Evolutionary conservation across 2,797 vertebrate species (phyloP), one percentile per base, ranked within the genome.

Genomic region (Phalloptychus januarius): DNA sequence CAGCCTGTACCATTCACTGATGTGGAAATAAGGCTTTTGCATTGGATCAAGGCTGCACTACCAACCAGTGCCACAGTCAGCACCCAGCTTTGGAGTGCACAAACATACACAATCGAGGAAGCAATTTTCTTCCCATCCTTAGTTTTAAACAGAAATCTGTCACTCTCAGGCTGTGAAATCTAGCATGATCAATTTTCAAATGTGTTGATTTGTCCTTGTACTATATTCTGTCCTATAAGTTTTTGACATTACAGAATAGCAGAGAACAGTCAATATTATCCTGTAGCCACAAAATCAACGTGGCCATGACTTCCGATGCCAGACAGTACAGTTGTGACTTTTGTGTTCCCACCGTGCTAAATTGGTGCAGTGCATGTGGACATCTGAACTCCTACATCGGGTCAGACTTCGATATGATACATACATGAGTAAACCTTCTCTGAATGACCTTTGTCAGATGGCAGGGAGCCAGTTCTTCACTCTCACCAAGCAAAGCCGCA

Each of bases 21-120:
- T 92, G 88, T 90, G 93, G 91, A 94, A 92, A 89, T 89, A 92
- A 94, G 86, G 87, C 86, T 87, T 71, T 78, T 88, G 81, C 91
- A 91, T 89, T 76, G 79, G 83, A 79, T 73, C 75, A 80, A 83
- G 77, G 75, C 85, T 80, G 85, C 77, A 76, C 85, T 86, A 86
- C 85, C 86, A 79, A 81, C 85, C 72, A 69, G 72, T n/a, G 58
- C 86, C 86, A 85, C 73, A 85, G 40, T 70, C 77, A 74, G 76
- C 75, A 76, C 67, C 63, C 61, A 61, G 80, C 77, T 84, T 71
- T 83, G 36, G 28, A 18, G 38, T 18, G 54, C 56, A 78, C 67
- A 74, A 23, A 42, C 4, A 50, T 56, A 5, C 3, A 74, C 48
- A 78, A 65, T 23, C 23, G 72, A 79, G 33, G 82, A 65, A 75